A percentile compares a stretch with the other conserved stretches of the same genome.
Evolutionary conservation across 2,113 vertebrate genomes (phyloP).

Genomic region (Psammodynastes pulverulentus): DNA sequence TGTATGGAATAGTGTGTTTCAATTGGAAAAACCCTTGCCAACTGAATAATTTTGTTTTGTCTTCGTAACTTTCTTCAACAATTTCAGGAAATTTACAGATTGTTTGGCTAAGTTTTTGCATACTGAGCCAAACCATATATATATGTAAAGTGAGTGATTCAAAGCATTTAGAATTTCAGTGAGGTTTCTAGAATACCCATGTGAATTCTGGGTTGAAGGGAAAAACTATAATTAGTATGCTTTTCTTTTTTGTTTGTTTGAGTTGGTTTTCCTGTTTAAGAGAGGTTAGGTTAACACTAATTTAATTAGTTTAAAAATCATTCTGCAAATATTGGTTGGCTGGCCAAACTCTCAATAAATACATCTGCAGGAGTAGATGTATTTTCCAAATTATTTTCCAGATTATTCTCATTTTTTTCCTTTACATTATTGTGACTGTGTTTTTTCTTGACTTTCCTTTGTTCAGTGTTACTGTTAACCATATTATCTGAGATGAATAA

Average conservation of each 20-base stretch:
- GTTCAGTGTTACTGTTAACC: neutral
- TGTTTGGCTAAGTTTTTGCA: slow-evolving; percentile 7
- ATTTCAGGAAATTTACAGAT: slow-evolving; percentile 25
- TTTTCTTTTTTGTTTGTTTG: slow-evolving; percentile 16
- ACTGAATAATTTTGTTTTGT: slow-evolving; percentile 2
- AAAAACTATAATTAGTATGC: slow-evolving; percentile 5
- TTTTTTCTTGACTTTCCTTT: neutral
- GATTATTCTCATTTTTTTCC: neutral
- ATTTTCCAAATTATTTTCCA: neutral
- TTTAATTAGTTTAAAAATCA: slow-evolving; percentile 26
- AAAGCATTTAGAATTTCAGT: slow-evolving; percentile 16
- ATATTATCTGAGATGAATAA: neutral
- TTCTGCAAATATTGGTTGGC: neutral
- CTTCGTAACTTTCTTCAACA: neutral
- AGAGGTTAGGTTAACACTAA: slow-evolving; percentile 12
- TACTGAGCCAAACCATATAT: neutral
- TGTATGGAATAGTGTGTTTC: slow-evolving; percentile 6
- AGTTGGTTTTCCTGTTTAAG: slow-evolving; percentile 4
- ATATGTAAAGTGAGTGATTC: neutral
- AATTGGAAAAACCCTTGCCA: neutral
- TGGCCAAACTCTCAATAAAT: neutral
- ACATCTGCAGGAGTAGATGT: neutral
- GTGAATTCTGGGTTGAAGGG: neutral
- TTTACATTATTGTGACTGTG: neutral
- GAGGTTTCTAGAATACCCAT: neutral